These are phyloP conservation scores for Psilopsiagon aymara DNA, from an alignment of 2,113 vertebrate species.

Conservation along the genomic window DNA sequence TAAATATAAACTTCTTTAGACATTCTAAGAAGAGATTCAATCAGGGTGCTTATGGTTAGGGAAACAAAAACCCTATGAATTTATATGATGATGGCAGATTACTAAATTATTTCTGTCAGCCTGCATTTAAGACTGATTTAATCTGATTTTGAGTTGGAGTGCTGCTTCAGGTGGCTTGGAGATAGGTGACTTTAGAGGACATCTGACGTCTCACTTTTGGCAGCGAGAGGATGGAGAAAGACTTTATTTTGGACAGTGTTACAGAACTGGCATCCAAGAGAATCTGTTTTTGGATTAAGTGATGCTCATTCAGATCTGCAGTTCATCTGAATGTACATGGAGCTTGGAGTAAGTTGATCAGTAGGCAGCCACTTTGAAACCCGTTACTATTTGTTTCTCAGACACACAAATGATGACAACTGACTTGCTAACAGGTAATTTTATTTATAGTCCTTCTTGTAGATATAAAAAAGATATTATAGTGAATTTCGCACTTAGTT, in stretches of 20 bases:
- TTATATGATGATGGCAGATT: background rate
- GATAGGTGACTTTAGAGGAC: background rate
- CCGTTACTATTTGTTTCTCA: background rate
- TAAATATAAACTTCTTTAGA: slow-evolving; percentile 44
- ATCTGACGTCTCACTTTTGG: background rate
- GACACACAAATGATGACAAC: background rate
- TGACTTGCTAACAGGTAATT: slow-evolving; percentile 8
- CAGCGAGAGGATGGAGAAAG: background rate
- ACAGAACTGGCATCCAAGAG: background rate
- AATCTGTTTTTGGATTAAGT: background rate
- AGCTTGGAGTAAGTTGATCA: background rate
- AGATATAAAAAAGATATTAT: background rate
- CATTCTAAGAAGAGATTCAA: background rate
- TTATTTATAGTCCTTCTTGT: background rate
- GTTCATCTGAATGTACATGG: background rate
- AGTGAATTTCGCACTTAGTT: background rate
- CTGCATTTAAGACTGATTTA: background rate
- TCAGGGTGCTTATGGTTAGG: background rate
- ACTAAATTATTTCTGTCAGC: background rate
- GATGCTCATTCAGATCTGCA: background rate
- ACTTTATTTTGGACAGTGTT: background rate
- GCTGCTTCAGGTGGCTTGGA: background rate
- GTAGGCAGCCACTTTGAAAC: background rate
- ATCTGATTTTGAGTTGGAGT: background rate
- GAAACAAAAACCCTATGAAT: background rate